phyloP scores from a whole-genome alignment of 2,888 invertebrate species.

The Mallateleia sp. region DNA sequence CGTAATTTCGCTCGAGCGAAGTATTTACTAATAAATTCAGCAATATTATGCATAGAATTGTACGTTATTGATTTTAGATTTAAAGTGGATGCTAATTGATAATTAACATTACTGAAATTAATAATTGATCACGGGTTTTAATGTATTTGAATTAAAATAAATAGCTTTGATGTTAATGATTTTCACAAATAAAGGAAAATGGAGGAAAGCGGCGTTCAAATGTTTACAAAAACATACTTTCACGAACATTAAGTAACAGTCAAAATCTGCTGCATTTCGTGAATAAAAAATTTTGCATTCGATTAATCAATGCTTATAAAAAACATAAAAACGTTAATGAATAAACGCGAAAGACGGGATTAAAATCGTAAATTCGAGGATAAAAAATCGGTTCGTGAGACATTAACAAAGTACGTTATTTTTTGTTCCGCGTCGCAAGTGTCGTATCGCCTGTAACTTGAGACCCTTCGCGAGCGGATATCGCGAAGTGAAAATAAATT shows the following conservation, averaged over 20 bases:
- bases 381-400: slow-evolving; percentile 12
- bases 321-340: too few species aligned
- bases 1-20: slow-evolving; percentile 15
- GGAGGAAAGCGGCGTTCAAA: neutral
- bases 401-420: slow-evolving; percentile 61
- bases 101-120: slow-evolving; percentile 43
- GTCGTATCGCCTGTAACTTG: slow-evolving; percentile 67
- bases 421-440: slow-evolving; percentile 59
- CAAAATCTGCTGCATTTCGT: too few species aligned
- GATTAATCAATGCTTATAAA: too few species aligned
- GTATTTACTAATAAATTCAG: slow-evolving; percentile 19
- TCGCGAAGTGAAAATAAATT: slow-evolving; percentile 72
- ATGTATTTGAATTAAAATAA: neutral
- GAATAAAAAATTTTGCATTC: too few species aligned
- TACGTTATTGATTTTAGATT: slow-evolving; percentile 50
- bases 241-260: neutral
- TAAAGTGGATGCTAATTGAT: slow-evolving; percentile 42
- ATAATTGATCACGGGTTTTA: slow-evolving; percentile 36
- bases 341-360: neutral
- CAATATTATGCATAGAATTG: slow-evolving; percentile 9
- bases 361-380: neutral
- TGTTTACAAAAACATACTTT: neutral
- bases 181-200: neutral
- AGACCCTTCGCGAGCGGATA: slow-evolving; percentile 67
- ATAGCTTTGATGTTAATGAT: slow-evolving; percentile 3